Conservation (phyloP, 2,888 invertebrate species). For the Bursaphelenchus okinawaensis region DNA sequence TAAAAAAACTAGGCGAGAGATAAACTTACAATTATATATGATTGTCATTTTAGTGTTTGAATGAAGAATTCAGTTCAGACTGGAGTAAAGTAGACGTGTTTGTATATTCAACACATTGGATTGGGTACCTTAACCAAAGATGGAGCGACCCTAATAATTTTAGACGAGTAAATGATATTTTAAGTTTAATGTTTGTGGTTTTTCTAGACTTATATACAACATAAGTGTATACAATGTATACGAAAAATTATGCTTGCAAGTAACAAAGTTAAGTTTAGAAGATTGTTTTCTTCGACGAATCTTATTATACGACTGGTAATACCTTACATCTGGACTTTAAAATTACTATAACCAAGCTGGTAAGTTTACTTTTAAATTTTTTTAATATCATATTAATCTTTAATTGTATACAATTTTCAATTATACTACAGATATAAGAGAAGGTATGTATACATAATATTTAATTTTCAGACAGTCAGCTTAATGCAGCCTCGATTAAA, state of each 20-base stretch:
- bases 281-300: not conserved
- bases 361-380: not conserved
- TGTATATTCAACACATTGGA: not conserved
- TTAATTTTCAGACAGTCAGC: not conserved
- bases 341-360: not conserved
- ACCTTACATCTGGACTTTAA: not conserved
- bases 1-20: no score
- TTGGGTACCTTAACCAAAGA: not conserved
- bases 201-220: no score
- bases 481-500: not conserved
- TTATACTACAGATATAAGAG: no score
- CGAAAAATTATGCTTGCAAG: no score
- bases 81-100: not conserved
- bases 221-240: not conserved
- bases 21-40: no score
- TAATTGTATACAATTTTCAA: no score
- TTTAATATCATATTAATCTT: not conserved
- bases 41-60: not conserved
- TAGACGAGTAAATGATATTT: no score
- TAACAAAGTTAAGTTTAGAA: not conserved
- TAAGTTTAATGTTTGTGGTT: no score
- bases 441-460: no score
- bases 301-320: not conserved
- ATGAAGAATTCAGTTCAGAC: not conserved
- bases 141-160: not conserved